Percentiles rank a stretch among this genome's conserved stretches.
These are phyloP conservation scores for Agriopis aurantiaria DNA, from an alignment of 2,888 invertebrate species.

Conservation along the genomic window DNA sequence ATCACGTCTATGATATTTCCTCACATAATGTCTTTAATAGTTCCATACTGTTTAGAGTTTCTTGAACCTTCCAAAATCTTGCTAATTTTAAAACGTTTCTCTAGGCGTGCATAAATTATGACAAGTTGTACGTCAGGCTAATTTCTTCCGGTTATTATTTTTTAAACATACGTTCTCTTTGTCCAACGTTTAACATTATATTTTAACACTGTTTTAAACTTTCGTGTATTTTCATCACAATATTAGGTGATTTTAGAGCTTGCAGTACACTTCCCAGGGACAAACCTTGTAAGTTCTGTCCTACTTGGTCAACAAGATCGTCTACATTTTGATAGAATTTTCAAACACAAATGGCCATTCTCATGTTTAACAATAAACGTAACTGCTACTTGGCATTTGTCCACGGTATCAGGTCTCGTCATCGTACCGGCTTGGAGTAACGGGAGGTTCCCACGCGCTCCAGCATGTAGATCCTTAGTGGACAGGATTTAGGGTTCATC, in stretches of 20 bases:
- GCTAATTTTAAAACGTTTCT: slow-evolving; percentile 24
- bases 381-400: slow-evolving; percentile 20
- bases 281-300: too few species aligned
- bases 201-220: neutral
- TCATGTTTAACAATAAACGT: slow-evolving; percentile 10
- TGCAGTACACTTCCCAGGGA: too few species aligned
- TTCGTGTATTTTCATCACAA: too few species aligned
- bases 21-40: slow-evolving; percentile 17
- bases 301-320: neutral
- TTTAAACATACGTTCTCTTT: too few species aligned
- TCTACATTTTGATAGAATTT: neutral
- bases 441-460: slow-evolving; percentile 62
- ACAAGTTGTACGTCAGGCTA: slow-evolving; percentile 8
- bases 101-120: slow-evolving; percentile 29
- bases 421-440: slow-evolving; percentile 45
- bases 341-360: neutral
- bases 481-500: slow-evolving; percentile 25
- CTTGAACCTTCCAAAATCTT: slow-evolving; percentile 21
- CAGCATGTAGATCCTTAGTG: slow-evolving; percentile 57
- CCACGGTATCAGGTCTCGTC: slow-evolving; percentile 18
- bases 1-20: slow-evolving; percentile 25
- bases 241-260: too few species aligned
- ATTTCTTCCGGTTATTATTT: slow-evolving; percentile 14
- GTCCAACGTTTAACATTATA: neutral
- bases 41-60: slow-evolving; percentile 12